Percentiles rank a stretch among this genome's conserved stretches.
Conservation (phyloP, 2,797 vertebrate genomes). For the Caiman crocodilus region DNA sequence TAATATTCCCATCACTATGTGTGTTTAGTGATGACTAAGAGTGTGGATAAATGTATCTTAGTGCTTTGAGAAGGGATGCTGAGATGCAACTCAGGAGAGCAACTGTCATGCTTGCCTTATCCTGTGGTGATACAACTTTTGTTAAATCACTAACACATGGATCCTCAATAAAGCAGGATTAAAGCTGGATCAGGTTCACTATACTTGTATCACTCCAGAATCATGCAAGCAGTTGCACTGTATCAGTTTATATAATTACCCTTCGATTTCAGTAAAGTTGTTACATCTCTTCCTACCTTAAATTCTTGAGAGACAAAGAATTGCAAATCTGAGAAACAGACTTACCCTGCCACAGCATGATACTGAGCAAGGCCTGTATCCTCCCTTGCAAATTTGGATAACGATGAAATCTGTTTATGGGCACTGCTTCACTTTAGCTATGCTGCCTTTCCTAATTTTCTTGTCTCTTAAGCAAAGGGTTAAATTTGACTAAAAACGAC, state of each 20-base stretch:
- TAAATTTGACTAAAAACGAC: background rate
- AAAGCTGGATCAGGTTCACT: too few species aligned
- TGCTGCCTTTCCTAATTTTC: background rate
- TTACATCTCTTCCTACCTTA: too few species aligned
- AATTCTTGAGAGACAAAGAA: too few species aligned
- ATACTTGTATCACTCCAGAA: too few species aligned
- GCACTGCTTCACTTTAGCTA: background rate
- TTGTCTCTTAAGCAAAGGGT: background rate
- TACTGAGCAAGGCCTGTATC: background rate
- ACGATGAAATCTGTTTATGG: background rate
- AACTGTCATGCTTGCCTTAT: too few species aligned
- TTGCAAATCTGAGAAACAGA: background rate
- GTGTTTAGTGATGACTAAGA: conserved; percentile 12
- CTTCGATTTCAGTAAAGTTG: too few species aligned
- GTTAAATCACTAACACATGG: too few species aligned
- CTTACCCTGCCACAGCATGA: background rate
- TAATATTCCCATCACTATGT: background rate
- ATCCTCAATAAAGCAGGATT: too few species aligned
- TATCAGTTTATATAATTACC: too few species aligned
- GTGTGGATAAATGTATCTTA: background rate
- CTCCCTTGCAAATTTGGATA: background rate
- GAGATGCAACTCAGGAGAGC: too few species aligned
- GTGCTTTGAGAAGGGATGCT: background rate
- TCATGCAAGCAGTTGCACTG: too few species aligned
- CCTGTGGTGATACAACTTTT: too few species aligned